Conservation (phyloP, 2,113 vertebrate species). For the Cyphomyrus plagiostoma region DNA sequence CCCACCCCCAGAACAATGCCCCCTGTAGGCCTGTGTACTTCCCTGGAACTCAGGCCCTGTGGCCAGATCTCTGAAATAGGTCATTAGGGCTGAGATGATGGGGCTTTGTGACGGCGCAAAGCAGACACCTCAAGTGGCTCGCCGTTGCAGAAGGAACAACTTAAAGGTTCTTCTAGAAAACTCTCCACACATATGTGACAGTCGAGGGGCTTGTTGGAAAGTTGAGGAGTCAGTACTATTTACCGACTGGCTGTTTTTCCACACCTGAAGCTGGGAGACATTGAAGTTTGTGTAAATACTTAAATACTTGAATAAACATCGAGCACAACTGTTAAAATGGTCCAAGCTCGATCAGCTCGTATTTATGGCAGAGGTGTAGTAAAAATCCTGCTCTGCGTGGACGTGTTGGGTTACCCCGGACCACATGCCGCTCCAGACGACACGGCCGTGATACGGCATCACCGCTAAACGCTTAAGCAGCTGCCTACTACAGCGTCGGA, state of each 20-base stretch:
- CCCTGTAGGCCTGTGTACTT: neutral
- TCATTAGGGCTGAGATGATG: neutral
- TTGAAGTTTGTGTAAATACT: neutral
- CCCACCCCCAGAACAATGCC: neutral
- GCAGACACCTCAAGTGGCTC: neutral
- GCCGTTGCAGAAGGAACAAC: neutral
- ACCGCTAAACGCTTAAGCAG: constrained; percentile 4
- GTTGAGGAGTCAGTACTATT: neutral
- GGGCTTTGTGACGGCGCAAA: neutral
- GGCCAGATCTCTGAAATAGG: neutral
- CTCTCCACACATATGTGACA: neutral
- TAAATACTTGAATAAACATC: neutral
- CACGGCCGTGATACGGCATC: neutral
- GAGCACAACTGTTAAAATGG: neutral
- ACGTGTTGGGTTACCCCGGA: neutral
- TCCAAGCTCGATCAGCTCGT: neutral
- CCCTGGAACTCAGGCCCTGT: neutral
- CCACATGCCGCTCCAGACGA: neutral
- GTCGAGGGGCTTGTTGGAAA: neutral
- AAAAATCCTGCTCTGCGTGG: neutral
- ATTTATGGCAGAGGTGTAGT: neutral
- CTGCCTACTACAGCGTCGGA: neutral
- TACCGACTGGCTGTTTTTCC: neutral
- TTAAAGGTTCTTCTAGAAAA: neutral
- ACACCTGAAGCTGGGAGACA: neutral